phyloP scores from a whole-genome alignment of 1,140 invertebrate species.

The Leptinotarsa defecta region DNA sequence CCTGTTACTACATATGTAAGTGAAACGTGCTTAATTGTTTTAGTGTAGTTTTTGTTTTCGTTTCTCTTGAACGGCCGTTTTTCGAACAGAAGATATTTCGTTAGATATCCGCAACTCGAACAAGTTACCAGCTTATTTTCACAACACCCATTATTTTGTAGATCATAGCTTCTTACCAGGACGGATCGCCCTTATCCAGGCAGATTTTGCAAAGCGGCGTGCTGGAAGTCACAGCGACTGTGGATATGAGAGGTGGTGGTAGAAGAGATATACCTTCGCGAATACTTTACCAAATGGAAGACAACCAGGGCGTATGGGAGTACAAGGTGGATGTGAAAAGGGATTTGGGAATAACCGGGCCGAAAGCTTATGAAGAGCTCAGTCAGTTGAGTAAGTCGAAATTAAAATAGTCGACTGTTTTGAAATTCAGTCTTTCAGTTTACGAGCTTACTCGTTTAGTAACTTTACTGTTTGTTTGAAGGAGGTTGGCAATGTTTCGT shows the following conservation, averaged over 20 bases:
- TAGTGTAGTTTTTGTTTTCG: no score
- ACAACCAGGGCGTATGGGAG: conserved; percentile 72
- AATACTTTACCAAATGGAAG: conserved; percentile 62
- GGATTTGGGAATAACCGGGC: conserved; percentile 57
- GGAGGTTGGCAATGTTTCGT: no score
- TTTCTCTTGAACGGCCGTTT: no score
- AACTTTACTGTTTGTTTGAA: no score
- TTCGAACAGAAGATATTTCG: no score
- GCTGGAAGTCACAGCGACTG: conserved; percentile 66
- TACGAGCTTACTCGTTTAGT: no score
- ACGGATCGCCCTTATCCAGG: conserved; percentile 70
- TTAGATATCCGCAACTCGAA: no score
- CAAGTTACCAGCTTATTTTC: not conserved
- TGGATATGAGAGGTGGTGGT: conserved; percentile 63
- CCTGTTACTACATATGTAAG: conserved; percentile 79
- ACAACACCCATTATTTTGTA: conserved; percentile 52
- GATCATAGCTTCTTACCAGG: conserved; percentile 76
- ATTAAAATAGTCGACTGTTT: not conserved
- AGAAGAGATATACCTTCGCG: conserved; percentile 62
- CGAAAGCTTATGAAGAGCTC: conserved; percentile 45
- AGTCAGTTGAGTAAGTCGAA: conserved; percentile 41
- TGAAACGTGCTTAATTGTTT: conserved; percentile 32
- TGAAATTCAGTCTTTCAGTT: not conserved
- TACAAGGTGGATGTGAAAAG: conserved; percentile 74
- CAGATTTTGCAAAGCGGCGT: conserved; percentile 62